Conservation (phyloP, 2,888 invertebrate species). For the Dyspetes luteomarginatus region DNA sequence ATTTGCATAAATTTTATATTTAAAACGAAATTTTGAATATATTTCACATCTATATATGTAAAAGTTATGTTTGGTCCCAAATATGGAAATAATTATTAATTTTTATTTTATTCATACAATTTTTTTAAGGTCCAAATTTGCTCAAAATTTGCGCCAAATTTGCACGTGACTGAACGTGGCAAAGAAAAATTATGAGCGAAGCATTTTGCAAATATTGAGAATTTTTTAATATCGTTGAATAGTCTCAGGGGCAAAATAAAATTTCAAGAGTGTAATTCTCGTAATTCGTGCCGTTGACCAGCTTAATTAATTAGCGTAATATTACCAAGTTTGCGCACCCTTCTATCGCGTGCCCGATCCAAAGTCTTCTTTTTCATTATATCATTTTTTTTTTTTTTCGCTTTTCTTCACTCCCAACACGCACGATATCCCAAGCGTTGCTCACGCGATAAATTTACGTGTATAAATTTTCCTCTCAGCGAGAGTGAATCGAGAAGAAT, state of each 20-base stretch:
- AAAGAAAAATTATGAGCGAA: too few species aligned
- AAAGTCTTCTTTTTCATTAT: slow-evolving; percentile 30
- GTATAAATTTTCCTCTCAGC: slow-evolving; percentile 5
- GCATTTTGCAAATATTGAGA: too few species aligned
- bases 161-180: too few species aligned
- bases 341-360: slow-evolving; percentile 42
- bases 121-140: too few species aligned
- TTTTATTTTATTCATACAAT: too few species aligned
- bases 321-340: slow-evolving; percentile 41
- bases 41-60: too few species aligned
- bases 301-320: slow-evolving; percentile 78
- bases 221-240: background rate
- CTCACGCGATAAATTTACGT: slow-evolving; percentile 51
- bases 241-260: slow-evolving; percentile 29
- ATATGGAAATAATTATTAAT: too few species aligned
- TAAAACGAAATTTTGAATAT: too few species aligned
- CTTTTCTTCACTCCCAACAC: slow-evolving; percentile 40
- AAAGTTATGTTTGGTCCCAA: too few species aligned
- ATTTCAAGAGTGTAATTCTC: slow-evolving; percentile 64
- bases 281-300: slow-evolving; percentile 77
- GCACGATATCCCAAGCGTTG: slow-evolving; percentile 49
- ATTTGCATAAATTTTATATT: too few species aligned
- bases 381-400: slow-evolving; percentile 7
- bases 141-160: too few species aligned
- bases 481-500: slow-evolving; percentile 55